These are phyloP conservation scores for Ctenochaetus hawaiiensis DNA, from an alignment of 2,797 vertebrate genomes.

Conservation along the genomic window DNA sequence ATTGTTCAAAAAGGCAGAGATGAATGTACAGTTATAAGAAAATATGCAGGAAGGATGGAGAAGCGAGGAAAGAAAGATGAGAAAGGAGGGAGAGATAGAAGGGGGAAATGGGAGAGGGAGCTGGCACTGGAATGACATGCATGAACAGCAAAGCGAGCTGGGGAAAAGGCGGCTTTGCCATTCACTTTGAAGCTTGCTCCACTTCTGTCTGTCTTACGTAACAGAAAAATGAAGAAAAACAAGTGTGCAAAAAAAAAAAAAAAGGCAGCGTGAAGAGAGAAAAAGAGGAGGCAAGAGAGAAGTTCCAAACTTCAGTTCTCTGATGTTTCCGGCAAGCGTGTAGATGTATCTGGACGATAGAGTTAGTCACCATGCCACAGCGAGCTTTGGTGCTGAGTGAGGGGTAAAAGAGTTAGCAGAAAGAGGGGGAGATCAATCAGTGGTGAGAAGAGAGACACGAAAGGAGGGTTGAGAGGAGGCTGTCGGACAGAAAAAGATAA, in stretches of 20 bases:
- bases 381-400: conserved; percentile 51
- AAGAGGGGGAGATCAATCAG: conserved; percentile 46
- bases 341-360: conserved; percentile 55
- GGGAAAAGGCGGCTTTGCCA: conserved; percentile 83
- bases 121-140: conserved; percentile 79
- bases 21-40: conserved; percentile 47
- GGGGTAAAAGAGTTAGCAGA: conserved; percentile 43
- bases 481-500: conserved; percentile 53
- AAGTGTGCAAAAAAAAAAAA: conserved; percentile 53
- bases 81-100: conserved; percentile 46
- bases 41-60: conserved; percentile 35
- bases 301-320: conserved; percentile 69
- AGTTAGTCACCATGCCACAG: conserved; percentile 49
- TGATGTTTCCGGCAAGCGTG: conserved; percentile 62
- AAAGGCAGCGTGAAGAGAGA: conserved; percentile 55
- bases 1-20: conserved; percentile 19
- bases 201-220: conserved; percentile 84
- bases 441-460: conserved; percentile 56
- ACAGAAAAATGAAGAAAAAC: conserved; percentile 80
- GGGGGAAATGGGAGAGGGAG: conserved; percentile 48
- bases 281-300: conserved; percentile 52
- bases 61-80: conserved; percentile 45
- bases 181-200: conserved; percentile 86
- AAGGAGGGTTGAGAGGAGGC: conserved; percentile 52
- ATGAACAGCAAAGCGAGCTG: conserved; percentile 80